Evolutionary conservation across 1,140 invertebrate genomes (phyloP).

Genomic region (Rhyzopertha dominica): DNA sequence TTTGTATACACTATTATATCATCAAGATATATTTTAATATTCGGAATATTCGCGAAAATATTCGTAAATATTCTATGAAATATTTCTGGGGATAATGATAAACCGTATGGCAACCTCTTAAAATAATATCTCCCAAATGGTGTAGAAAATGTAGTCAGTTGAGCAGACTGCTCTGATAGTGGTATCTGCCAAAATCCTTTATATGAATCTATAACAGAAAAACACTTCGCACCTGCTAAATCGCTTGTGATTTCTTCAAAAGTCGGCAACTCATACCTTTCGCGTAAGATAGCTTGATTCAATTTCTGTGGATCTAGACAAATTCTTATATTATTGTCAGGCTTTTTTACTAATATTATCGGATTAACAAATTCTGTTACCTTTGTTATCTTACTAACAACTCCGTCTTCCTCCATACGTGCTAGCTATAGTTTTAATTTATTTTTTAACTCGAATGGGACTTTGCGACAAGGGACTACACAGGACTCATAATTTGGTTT

Average conservation of each 20-base stretch:
- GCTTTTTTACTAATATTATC: conserved; percentile 46
- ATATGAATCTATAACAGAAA: conserved; percentile 45
- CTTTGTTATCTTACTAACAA: conserved; percentile 31
- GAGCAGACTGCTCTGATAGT: conserved; percentile 21
- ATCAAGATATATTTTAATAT: conserved; percentile 39
- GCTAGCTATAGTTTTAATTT: background rate
- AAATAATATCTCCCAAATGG: conserved; percentile 38
- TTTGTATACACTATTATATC: conserved; percentile 39
- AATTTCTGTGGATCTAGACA: conserved; percentile 49
- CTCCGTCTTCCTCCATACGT: conserved; percentile 11
- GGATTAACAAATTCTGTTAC: conserved; percentile 48
- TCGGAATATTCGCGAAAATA: conserved; percentile 30
- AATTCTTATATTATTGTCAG: conserved; percentile 44
- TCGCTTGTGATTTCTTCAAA: conserved; percentile 42
- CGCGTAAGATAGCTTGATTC: conserved; percentile 45
- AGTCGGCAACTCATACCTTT: conserved; percentile 43
- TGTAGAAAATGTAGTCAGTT: conserved; percentile 24
- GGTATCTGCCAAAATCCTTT: conserved; percentile 34
- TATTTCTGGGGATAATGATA: conserved; percentile 32
- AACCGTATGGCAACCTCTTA: conserved; percentile 38
- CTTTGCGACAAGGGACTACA: conserved; percentile 11
- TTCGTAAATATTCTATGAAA: conserved; percentile 35
- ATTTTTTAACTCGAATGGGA: background rate
- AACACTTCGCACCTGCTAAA: conserved; percentile 38
- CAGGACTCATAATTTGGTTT: conserved; percentile 7